Evolutionary conservation across 2,888 invertebrate species (phyloP).

Genomic region (Heliconius aoede): DNA sequence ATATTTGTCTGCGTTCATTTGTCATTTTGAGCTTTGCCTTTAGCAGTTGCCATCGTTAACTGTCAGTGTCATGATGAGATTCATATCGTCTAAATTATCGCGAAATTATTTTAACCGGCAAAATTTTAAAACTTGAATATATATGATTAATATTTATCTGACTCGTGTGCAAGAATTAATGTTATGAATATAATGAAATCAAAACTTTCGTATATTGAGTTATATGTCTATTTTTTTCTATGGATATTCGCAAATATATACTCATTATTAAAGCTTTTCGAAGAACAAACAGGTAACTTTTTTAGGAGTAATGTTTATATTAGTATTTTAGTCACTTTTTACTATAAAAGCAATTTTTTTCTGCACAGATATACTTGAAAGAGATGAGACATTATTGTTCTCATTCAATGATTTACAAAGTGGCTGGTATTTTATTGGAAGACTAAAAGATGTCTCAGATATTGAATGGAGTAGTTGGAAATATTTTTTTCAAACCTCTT

Average conservation of each 20-base stretch:
- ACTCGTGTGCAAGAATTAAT: not conserved
- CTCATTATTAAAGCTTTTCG: slow-evolving; percentile 81
- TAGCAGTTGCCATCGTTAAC: not conserved
- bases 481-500: slow-evolving; percentile 76
- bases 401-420: slow-evolving; percentile 77
- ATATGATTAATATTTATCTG: not conserved
- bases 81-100: slow-evolving; percentile 17
- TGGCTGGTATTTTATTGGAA: slow-evolving; percentile 83
- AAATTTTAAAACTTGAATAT: slow-evolving; percentile 25
- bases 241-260: slow-evolving; percentile 84
- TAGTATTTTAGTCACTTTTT: not conserved
- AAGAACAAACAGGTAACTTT: slow-evolving; percentile 79
- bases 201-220: slow-evolving; percentile 66
- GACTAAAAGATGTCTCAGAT: slow-evolving; percentile 87
- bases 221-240: slow-evolving; percentile 72
- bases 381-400: slow-evolving; percentile 53
- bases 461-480: slow-evolving; percentile 88
- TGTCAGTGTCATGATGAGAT: slow-evolving; percentile 12
- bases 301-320: not conserved
- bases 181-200: slow-evolving; percentile 55
- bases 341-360: not conserved
- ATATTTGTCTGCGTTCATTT: not conserved
- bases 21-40: not conserved
- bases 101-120: slow-evolving; percentile 11
- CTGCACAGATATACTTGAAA: slow-evolving; percentile 66